phyloP scores from a whole-genome alignment of 2,888 invertebrate species.

The Catonia carolina region DNA sequence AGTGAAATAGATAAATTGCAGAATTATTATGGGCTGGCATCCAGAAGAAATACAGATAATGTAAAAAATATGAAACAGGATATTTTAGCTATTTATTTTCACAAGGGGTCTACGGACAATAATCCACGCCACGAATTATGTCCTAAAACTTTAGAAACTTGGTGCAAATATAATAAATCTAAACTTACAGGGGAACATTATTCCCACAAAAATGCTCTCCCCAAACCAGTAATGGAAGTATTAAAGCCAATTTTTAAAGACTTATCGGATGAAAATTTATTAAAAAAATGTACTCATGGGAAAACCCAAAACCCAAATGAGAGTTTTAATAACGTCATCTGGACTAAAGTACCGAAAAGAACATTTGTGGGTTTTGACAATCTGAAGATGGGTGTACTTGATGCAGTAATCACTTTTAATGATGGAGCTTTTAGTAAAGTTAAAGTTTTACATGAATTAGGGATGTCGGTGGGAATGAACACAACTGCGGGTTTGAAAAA shows the following conservation, averaged over 20 bases:
- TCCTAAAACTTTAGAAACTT: constrained; percentile 29
- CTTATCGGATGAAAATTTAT: not conserved
- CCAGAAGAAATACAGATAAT: constrained; percentile 29
- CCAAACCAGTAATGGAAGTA: not conserved
- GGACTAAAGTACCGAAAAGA: not conserved
- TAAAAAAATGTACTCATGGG: not conserved
- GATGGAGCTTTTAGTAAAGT: not conserved
- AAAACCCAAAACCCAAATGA: constrained; percentile 1
- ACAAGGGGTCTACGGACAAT: constrained; percentile 31
- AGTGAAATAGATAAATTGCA: not conserved
- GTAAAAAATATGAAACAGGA: constrained; percentile 31
- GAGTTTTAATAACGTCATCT: constrained; percentile 1
- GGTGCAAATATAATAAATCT: constrained; percentile 2
- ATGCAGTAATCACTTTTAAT: constrained; percentile 1
- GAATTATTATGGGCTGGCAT: constrained; percentile 11
- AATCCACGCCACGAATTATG: constrained; percentile 32
- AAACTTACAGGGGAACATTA: too few relatives aligned
- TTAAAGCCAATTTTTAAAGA: constrained; percentile 2
- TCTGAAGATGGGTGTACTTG: not conserved
- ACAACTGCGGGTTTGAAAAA: not conserved
- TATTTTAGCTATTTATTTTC: constrained; percentile 33
- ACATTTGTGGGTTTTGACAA: not conserved
- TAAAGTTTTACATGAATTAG: not conserved
- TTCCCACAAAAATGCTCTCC: not conserved
- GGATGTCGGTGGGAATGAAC: not conserved